Percentiles rank a stretch among this genome's conserved stretches.
phyloP scores from a whole-genome alignment of 1,140 invertebrate genomes.

The Andricus grossulariae region DNA sequence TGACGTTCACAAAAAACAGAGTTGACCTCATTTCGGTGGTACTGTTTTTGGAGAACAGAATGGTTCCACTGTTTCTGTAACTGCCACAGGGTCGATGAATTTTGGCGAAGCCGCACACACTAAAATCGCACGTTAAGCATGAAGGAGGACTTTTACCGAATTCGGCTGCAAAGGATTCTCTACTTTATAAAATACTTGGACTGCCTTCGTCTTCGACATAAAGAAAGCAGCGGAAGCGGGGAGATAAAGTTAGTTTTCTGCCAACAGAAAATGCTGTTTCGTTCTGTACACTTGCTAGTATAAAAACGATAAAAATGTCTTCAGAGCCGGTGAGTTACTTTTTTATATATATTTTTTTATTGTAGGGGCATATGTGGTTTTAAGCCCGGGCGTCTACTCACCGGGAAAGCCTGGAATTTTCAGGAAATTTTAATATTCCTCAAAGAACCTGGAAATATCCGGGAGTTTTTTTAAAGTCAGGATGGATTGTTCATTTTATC shows the following conservation, averaged over 20 bases:
- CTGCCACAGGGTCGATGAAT: background rate
- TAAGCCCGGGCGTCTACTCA: too few relatives aligned
- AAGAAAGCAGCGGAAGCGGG: conserved; percentile 18
- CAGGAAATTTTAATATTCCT: too few relatives aligned
- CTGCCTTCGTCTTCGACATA: background rate
- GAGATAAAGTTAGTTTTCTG: conserved; percentile 44
- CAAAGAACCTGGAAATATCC: too few relatives aligned
- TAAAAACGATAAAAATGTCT: conserved; percentile 53
- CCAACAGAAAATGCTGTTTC: conserved; percentile 46
- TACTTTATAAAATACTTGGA: background rate
- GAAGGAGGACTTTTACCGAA: conserved; percentile 20
- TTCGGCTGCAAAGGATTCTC: background rate
- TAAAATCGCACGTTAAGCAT: conserved; percentile 28
- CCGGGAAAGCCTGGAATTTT: too few relatives aligned
- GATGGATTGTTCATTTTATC: too few relatives aligned
- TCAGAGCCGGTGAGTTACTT: conserved; percentile 62
- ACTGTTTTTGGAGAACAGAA: conserved; percentile 27
- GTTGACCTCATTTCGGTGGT: too few relatives aligned
- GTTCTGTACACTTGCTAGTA: conserved; percentile 64
- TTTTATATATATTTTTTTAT: conserved; percentile 10
- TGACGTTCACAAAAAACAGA: too few relatives aligned
- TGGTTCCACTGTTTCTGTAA: too few relatives aligned
- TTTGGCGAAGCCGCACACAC: background rate
- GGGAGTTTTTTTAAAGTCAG: too few relatives aligned
- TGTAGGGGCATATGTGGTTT: background rate